These are phyloP conservation scores for Lagocephalus sceleratus DNA, from an alignment of 2,797 vertebrate species.

Conservation along the genomic window DNA sequence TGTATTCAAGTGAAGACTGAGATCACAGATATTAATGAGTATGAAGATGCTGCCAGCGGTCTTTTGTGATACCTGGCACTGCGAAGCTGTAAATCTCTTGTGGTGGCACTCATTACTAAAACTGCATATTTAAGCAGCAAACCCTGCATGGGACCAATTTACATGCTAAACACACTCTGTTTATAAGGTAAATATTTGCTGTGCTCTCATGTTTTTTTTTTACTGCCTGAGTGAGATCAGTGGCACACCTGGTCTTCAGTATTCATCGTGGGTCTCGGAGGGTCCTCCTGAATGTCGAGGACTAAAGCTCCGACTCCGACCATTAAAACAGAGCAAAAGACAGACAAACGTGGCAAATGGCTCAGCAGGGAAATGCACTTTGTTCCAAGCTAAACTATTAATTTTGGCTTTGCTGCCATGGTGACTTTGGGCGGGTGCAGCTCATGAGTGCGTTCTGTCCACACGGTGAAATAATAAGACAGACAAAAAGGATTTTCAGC, in stretches of 20 bases:
- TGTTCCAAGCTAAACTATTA: conserved; percentile 43
- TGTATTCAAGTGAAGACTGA: conserved; percentile 23
- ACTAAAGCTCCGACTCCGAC: conserved; percentile 36
- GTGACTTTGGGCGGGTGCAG: conserved; percentile 32
- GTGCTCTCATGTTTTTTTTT: conserved; percentile 21
- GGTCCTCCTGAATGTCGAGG: conserved; percentile 28
- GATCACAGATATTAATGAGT: conserved; percentile 50
- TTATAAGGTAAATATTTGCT: conserved; percentile 58
- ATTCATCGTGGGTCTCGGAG: conserved; percentile 27
- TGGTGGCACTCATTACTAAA: conserved; percentile 49
- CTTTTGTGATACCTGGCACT: conserved; percentile 32
- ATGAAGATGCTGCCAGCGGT: conserved; percentile 35
- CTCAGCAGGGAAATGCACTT: conserved; percentile 40
- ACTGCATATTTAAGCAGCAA: conserved; percentile 46
- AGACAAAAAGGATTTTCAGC: conserved; percentile 57
- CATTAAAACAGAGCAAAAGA: conserved; percentile 49
- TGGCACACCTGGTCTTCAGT: conserved; percentile 34
- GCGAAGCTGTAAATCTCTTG: conserved; percentile 25
- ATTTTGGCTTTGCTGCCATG: conserved; percentile 54
- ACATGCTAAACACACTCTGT: conserved; percentile 46
- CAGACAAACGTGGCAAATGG: conserved; percentile 31
- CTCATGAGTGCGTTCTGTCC: conserved; percentile 52
- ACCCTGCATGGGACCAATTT: conserved; percentile 41
- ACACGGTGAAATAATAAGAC: conserved; percentile 44
- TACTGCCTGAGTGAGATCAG: conserved; percentile 43